Conservation (phyloP, 2,888 invertebrate species). For the Morpho achilles region DNA sequence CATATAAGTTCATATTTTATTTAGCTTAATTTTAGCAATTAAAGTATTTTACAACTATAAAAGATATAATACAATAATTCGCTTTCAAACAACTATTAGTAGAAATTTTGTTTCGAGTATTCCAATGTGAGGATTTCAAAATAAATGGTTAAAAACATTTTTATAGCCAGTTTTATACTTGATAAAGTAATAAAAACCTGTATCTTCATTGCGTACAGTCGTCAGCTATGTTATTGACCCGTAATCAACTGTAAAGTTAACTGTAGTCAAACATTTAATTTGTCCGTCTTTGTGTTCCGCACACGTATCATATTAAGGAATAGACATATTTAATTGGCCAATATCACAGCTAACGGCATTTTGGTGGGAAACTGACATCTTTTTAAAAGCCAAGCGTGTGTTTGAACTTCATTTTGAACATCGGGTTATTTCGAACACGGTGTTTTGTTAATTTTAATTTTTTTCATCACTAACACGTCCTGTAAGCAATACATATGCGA, state of each 20-base stretch:
- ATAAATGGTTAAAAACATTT: slow-evolving; percentile 1
- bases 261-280: slow-evolving; percentile 70
- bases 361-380: slow-evolving; percentile 9
- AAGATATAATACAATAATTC: too few relatives aligned
- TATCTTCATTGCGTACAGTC: slow-evolving; percentile 42
- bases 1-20: too few relatives aligned
- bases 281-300: slow-evolving; percentile 46
- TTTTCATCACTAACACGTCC: too few relatives aligned
- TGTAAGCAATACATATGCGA: too few relatives aligned
- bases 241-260: slow-evolving; percentile 62
- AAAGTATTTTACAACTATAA: too few relatives aligned
- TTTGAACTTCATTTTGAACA: too few relatives aligned
- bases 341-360: slow-evolving; percentile 26
- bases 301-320: slow-evolving; percentile 48
- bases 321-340: slow-evolving; percentile 30
- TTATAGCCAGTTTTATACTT: slow-evolving; percentile 8
- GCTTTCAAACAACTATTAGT: too few relatives aligned
- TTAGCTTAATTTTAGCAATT: too few relatives aligned
- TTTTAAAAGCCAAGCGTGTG: too few relatives aligned
- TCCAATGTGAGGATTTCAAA: background rate
- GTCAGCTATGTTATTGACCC: slow-evolving; percentile 47
- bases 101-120: too few relatives aligned
- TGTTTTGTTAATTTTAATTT: too few relatives aligned
- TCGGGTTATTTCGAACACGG: too few relatives aligned
- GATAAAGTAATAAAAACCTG: slow-evolving; percentile 33